These are phyloP conservation scores for Amphiprion clarkii DNA, from an alignment of 2,797 vertebrate genomes.

Conservation along the genomic window DNA sequence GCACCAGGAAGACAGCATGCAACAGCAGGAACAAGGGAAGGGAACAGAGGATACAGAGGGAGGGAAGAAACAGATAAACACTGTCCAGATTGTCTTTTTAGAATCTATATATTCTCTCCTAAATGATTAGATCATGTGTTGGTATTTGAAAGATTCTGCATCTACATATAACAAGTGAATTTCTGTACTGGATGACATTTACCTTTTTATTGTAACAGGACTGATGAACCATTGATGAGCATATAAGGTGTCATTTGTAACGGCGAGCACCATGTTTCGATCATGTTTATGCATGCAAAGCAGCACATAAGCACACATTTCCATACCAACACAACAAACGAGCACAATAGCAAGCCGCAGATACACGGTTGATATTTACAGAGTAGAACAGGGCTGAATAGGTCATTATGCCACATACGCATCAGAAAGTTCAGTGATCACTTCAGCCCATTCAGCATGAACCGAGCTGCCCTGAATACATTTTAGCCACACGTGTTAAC, in stretches of 20 bases:
- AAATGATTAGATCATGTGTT: neutral
- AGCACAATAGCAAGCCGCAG: conserved; percentile 69
- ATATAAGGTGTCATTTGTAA: conserved; percentile 60
- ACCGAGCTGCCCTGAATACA: conserved; percentile 52
- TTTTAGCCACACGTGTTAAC: conserved; percentile 56
- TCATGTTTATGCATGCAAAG: conserved; percentile 76
- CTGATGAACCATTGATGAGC: conserved; percentile 44
- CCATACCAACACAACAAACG: conserved; percentile 69
- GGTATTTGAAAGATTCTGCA: conserved; percentile 3
- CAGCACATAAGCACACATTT: conserved; percentile 73
- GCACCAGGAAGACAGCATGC: conserved; percentile 73
- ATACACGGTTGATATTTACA: conserved; percentile 83
- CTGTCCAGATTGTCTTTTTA: conserved; percentile 54
- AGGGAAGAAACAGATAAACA: conserved; percentile 54
- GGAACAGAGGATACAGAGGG: conserved; percentile 36
- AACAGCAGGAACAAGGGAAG: conserved; percentile 69
- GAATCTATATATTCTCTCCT: conserved; percentile 35
- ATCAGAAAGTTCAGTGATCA: conserved; percentile 79
- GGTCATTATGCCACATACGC: conserved; percentile 72
- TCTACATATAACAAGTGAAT: neutral
- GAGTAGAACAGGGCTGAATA: conserved; percentile 73
- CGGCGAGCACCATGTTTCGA: conserved; percentile 39
- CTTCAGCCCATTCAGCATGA: conserved; percentile 63
- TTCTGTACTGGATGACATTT: conserved; percentile 55
- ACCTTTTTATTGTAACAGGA: conserved; percentile 46